phyloP scores from a whole-genome alignment of 2,113 vertebrate genomes.

The Nerophis ophidion region DNA sequence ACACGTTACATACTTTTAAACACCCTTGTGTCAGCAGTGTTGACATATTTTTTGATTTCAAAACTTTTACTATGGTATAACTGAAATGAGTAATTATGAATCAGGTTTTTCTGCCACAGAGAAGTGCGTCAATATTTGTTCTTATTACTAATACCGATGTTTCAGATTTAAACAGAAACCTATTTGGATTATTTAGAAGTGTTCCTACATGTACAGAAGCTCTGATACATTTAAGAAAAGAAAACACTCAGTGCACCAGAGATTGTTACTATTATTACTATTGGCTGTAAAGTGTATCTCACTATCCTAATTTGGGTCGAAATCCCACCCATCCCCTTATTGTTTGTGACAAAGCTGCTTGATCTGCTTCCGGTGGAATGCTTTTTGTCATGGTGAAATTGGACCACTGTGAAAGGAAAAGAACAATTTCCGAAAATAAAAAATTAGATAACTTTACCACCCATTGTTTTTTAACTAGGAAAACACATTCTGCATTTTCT shows the following conservation, averaged over 20 bases:
- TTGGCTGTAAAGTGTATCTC: background rate
- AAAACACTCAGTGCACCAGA: background rate
- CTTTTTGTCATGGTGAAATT: slow-evolving; percentile 42
- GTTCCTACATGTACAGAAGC: too few relatives aligned
- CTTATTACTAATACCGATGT: too few relatives aligned
- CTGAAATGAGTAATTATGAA: too few relatives aligned
- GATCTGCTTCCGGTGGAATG: slow-evolving; percentile 50
- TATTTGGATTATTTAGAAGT: too few relatives aligned
- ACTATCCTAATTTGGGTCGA: background rate
- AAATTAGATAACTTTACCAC: too few relatives aligned
- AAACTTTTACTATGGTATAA: too few relatives aligned
- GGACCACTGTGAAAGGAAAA: slow-evolving; percentile 22
- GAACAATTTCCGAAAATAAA: background rate
- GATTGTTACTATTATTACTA: background rate
- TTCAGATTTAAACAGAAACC: too few relatives aligned
- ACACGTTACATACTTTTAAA: too few relatives aligned
- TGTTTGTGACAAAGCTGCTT: slow-evolving; percentile 25
- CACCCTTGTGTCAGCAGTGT: too few relatives aligned
- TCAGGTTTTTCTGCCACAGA: too few relatives aligned
- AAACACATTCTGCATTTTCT: background rate
- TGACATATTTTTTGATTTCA: too few relatives aligned
- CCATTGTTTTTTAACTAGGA: background rate
- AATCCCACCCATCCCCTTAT: slow-evolving; percentile 4
- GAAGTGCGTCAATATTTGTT: too few relatives aligned
- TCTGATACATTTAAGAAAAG: background rate